These are phyloP conservation scores for Sebastolobus alascanus DNA, from an alignment of 2,797 vertebrate species.

Conservation along the genomic window DNA sequence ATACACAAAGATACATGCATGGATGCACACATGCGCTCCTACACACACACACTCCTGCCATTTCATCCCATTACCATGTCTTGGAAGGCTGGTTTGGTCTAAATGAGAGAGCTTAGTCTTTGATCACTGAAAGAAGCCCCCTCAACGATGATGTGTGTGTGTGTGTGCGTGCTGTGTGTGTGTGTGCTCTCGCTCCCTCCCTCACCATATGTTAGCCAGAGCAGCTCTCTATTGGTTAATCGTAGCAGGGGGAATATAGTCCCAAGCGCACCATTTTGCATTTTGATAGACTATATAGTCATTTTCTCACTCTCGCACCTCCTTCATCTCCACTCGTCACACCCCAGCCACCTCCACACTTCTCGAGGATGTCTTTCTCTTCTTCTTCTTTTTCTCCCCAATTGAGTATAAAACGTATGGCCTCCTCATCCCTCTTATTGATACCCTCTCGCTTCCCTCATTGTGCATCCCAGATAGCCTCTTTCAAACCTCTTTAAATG, in stretches of 20 bases:
- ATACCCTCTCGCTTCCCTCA: neutral
- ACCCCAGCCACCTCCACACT: constrained; percentile 22
- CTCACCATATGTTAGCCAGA: constrained; percentile 64
- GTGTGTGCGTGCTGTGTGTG: constrained; percentile 1
- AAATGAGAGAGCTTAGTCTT: constrained; percentile 56
- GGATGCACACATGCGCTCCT: neutral
- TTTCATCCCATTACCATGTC: constrained; percentile 44
- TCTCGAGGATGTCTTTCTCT: constrained; percentile 19
- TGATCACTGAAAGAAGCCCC: constrained; percentile 56
- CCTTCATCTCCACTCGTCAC: constrained; percentile 45
- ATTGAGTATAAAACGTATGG: neutral
- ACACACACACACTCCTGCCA: neutral
- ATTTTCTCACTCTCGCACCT: constrained; percentile 50
- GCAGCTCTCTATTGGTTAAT: constrained; percentile 51
- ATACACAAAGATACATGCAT: neutral
- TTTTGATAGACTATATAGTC: constrained; percentile 65
- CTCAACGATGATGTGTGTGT: constrained; percentile 6
- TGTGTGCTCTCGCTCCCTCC: constrained; percentile 6
- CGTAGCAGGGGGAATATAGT: constrained; percentile 43
- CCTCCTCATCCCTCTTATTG: constrained; percentile 11
- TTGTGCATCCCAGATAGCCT: neutral
- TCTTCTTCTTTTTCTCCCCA: neutral
- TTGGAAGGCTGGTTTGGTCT: constrained; percentile 51
- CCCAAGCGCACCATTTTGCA: constrained; percentile 64
- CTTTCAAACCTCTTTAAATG: constrained; percentile 2